These are phyloP conservation scores for Notechis scutatus DNA, from an alignment of 2,113 vertebrate species.

Conservation along the genomic window DNA sequence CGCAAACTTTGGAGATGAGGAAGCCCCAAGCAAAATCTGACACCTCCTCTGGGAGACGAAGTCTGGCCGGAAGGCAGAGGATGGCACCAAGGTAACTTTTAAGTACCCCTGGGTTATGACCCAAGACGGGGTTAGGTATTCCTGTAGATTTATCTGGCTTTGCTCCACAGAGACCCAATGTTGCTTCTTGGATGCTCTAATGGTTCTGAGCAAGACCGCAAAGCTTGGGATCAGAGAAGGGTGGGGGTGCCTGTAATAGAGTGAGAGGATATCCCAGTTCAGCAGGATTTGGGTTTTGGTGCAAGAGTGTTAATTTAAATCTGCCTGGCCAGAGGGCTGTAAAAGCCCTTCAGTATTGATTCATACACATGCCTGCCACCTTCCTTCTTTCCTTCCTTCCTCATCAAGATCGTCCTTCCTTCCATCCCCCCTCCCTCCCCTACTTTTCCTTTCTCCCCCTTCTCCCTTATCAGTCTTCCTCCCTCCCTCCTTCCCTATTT, in stretches of 20 bases:
- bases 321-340: neutral
- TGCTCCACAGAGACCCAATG: neutral
- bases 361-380: neutral
- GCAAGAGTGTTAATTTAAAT: neutral
- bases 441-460: neutral
- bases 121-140: neutral
- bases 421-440: neutral
- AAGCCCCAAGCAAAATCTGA: neutral
- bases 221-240: neutral
- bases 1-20: neutral
- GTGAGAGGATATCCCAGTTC: neutral
- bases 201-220: neutral
- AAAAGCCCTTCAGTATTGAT: neutral
- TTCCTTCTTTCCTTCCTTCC: neutral
- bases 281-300: neutral
- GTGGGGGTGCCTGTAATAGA: neutral
- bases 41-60: neutral
- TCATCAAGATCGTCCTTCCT: neutral
- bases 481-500: too few relatives aligned
- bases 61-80: neutral
- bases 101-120: neutral
- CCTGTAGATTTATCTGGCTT: neutral
- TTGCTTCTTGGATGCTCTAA: neutral
- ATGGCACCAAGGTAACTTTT: neutral
- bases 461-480: neutral